phyloP scores from a whole-genome alignment of 2,797 vertebrate genomes.

The Macropodus opercularis region DNA sequence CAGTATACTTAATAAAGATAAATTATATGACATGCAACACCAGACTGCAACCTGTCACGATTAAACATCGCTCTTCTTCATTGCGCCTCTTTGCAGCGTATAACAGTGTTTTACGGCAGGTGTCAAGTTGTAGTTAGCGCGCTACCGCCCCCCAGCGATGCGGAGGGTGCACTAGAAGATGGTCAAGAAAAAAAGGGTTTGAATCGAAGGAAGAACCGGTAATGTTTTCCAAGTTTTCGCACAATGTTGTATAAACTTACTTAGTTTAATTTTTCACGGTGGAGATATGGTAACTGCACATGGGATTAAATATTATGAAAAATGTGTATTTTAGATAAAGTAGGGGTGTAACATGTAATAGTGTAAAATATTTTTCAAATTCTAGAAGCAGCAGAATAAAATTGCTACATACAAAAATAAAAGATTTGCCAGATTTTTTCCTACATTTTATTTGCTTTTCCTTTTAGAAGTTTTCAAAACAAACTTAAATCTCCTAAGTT shows the following conservation, averaged over 20 bases:
- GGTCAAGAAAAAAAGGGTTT: background rate
- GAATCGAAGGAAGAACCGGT: background rate
- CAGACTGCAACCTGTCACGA: background rate
- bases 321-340: too few species aligned
- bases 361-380: background rate
- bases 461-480: background rate
- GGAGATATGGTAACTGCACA: background rate
- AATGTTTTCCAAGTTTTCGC: too few species aligned
- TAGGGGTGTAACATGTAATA: too few species aligned
- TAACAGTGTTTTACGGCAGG: background rate
- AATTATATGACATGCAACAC: background rate
- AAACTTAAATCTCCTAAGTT: background rate
- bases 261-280: background rate
- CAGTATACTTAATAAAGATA: background rate
- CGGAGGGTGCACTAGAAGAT: constrained; percentile 13
- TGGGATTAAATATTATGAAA: background rate
- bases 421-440: background rate
- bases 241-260: background rate
- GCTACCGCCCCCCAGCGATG: background rate
- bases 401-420: background rate
- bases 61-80: background rate
- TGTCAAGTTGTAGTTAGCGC: background rate
- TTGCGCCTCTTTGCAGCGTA: background rate
- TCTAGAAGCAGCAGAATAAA: too few species aligned
- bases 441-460: background rate